Evolutionary conservation across 1,140 invertebrate species (phyloP).

Genomic region (Papilio polytes): DNA sequence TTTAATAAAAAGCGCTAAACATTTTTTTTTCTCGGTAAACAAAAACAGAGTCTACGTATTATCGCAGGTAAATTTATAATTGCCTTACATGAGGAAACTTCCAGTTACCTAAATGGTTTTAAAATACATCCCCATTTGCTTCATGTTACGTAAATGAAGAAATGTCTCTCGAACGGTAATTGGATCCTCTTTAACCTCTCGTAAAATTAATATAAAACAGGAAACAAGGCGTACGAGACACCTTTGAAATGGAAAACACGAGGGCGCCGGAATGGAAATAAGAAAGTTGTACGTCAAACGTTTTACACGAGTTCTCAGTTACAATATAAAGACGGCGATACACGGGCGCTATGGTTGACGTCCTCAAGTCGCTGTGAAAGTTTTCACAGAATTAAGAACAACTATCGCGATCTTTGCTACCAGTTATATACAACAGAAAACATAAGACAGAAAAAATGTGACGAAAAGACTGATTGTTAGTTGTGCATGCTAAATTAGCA

Average conservation of each 20-base stretch:
- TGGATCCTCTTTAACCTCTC: slow-evolving; percentile 12
- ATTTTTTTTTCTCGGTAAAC: too few relatives aligned
- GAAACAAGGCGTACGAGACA: slow-evolving; percentile 13
- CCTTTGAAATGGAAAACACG: slow-evolving; percentile 20
- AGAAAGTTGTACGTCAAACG: slow-evolving; percentile 10
- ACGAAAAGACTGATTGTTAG: neutral
- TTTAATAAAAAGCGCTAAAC: too few relatives aligned
- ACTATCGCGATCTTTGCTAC: neutral
- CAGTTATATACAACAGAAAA: neutral
- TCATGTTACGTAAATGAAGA: slow-evolving; percentile 12
- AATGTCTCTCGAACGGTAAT: slow-evolving; percentile 5
- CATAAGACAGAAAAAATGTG: neutral
- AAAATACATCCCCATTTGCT: neutral
- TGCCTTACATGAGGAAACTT: neutral
- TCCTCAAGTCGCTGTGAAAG: neutral
- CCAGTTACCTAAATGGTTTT: slow-evolving; percentile 1
- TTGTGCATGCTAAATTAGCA: too few relatives aligned
- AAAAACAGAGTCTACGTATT: neutral
- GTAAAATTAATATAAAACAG: slow-evolving; percentile 27
- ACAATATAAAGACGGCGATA: neutral
- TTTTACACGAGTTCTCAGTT: neutral
- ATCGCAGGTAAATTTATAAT: neutral
- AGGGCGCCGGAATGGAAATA: neutral
- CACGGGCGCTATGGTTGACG: neutral
- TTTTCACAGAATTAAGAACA: neutral